phyloP scores from a whole-genome alignment of 1,140 invertebrate species.

The Calliopsis andreniformis region DNA sequence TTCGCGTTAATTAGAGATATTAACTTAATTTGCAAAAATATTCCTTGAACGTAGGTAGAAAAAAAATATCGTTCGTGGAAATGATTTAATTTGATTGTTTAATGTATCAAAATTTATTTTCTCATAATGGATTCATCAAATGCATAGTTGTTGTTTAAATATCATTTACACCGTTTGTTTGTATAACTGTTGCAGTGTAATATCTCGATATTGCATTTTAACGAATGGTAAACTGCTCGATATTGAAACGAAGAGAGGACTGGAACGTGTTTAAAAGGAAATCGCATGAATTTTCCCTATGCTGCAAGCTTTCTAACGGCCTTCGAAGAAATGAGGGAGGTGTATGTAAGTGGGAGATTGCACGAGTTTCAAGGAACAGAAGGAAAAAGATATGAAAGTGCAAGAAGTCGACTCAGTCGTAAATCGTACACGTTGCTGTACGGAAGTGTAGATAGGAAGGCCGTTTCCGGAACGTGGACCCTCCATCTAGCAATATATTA shows the following conservation, averaged over 20 bases:
- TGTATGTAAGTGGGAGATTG: slow-evolving; percentile 34
- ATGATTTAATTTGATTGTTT: too few relatives aligned
- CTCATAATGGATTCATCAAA: slow-evolving; percentile 28
- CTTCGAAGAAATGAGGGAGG: neutral
- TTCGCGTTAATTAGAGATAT: neutral
- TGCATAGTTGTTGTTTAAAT: slow-evolving; percentile 26
- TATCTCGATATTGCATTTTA: slow-evolving; percentile 14
- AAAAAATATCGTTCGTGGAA: too few relatives aligned
- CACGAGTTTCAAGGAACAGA: slow-evolving; percentile 49
- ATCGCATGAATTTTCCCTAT: neutral
- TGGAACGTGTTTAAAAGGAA: neutral
- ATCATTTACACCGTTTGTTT: too few relatives aligned
- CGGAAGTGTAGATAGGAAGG: slow-evolving; percentile 75
- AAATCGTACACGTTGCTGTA: slow-evolving; percentile 77
- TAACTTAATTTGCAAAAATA: neutral
- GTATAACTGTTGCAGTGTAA: too few relatives aligned
- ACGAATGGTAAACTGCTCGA: slow-evolving; percentile 19
- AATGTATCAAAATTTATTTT: slow-evolving; percentile 16
- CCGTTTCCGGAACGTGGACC: slow-evolving; percentile 71
- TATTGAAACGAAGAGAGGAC: neutral
- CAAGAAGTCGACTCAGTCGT: slow-evolving; percentile 73
- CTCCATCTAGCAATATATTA: slow-evolving; percentile 46
- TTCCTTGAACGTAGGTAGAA: too few relatives aligned
- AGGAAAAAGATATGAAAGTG: slow-evolving; percentile 64
- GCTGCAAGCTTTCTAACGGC: neutral